phyloP scores from a whole-genome alignment of 2,113 vertebrate species.

The Coptodon bakossiorum region DNA sequence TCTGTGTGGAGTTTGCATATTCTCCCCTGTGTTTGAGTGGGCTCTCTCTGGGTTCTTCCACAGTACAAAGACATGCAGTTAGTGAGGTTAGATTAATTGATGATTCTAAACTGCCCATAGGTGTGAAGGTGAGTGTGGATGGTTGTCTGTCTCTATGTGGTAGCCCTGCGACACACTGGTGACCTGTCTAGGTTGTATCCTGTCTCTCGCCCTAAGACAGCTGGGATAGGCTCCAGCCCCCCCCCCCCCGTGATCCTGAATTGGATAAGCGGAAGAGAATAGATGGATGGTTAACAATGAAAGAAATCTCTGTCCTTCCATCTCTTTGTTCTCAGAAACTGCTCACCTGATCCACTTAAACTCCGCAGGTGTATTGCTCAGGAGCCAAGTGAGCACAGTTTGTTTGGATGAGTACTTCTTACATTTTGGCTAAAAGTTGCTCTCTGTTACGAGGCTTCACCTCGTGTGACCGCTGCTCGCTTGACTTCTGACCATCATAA shows the following conservation, averaged over 20 bases:
- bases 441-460: not conserved
- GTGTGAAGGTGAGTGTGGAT: not conserved
- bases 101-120: not conserved
- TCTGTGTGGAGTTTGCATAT: not conserved
- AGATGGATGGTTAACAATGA: not conserved
- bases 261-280: not conserved
- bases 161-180: not conserved
- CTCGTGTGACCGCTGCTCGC: not conserved
- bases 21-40: not conserved
- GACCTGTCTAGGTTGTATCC: not conserved
- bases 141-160: not conserved
- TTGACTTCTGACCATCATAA: not conserved
- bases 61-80: not conserved
- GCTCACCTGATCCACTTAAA: not conserved
- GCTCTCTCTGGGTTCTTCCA: not conserved
- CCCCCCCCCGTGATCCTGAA: not conserved
- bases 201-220: not conserved
- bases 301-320: not conserved
- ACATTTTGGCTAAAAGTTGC: not conserved
- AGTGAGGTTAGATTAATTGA: not conserved
- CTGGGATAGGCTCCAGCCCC: not conserved
- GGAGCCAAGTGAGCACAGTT: not conserved
- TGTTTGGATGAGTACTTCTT: not conserved
- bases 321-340: not conserved
- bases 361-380: not conserved